Base-by-base conservation (phyloP, 2,113 vertebrate genomes). In the Chloroceryle aenea region DNA sequence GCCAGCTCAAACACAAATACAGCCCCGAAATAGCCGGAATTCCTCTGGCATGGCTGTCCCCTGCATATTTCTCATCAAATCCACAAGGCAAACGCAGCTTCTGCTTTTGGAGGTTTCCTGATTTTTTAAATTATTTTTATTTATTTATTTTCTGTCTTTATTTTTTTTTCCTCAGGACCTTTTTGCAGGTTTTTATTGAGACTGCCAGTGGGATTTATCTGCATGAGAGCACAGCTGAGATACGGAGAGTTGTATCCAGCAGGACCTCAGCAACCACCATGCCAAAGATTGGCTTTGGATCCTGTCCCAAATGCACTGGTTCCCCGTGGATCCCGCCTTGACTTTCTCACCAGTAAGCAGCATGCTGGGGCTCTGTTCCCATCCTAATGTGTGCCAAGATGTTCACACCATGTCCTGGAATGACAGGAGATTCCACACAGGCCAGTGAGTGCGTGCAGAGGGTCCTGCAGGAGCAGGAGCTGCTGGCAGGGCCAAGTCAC, bases 241-340 rank as follows among this genome's bases (percentile, higher is more conserved):
- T 22, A 17, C 0, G 0, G 25, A 40, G 63, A 32, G 23, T 4
- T 2, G 2, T 3, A 10, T 0, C 3, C 47, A 17, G 40, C 1
- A 11, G 26, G 68, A 42, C 22, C 45, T 75, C 69, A 52, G 34
- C 38, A 67, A 67, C 11, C 25, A 56, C 20, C 6, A 1, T 0
- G 10, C 12, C 67, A 48, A 48, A 76, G 58, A 17, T 42, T 56
- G 66, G 69, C 52, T 58, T 77, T 86, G 63, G 45, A 30, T 83
- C 19, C 64, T 15, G 12, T 38, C 61, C 27, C 63, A 89, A 92
- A 75, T 3, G 13, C 29, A 66, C 16, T 3, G 5, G 3, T 13
- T 76, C 12, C 47, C 29, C 5, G 4, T 0, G 0, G 13, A 11
- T 7, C 19, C 13, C 34, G 14, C 8, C 9, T 17, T 19, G 10